phyloP scores from a whole-genome alignment of 2,113 vertebrate genomes.

The Oostethus manadensis region DNA sequence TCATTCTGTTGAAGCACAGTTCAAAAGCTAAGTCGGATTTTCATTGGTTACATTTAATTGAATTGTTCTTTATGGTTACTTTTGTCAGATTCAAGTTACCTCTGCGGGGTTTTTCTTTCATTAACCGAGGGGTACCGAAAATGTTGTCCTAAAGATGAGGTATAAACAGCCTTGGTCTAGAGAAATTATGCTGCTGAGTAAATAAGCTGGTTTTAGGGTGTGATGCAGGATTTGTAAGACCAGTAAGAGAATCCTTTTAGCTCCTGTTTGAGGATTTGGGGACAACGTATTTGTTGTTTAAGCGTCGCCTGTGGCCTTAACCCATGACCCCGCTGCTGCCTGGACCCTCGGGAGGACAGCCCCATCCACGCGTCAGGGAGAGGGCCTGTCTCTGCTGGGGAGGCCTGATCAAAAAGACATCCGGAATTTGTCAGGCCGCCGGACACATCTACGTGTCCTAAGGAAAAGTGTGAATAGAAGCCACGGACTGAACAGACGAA shows the following conservation, averaged over 20 bases:
- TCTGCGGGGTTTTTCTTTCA: too few relatives aligned
- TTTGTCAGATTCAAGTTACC: too few relatives aligned
- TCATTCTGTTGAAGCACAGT: too few relatives aligned
- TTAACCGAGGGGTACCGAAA: too few relatives aligned
- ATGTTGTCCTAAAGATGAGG: background rate
- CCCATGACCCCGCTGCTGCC: conserved; percentile 57
- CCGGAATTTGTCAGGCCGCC: conserved; percentile 19
- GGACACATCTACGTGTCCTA: conserved; percentile 27
- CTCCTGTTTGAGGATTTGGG: conserved; percentile 21
- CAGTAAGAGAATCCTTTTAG: conserved; percentile 34
- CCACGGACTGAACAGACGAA: conserved; percentile 12
- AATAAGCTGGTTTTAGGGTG: conserved; percentile 17
- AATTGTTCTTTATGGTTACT: too few relatives aligned
- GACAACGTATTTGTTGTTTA: conserved; percentile 62
- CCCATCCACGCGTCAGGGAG: conserved; percentile 64
- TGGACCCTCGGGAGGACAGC: conserved; percentile 43
- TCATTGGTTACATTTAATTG: too few relatives aligned
- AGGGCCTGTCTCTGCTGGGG: conserved; percentile 44
- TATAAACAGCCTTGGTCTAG: background rate
- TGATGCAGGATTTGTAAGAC: conserved; percentile 26
- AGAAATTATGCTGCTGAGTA: background rate
- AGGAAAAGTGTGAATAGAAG: conserved; percentile 37
- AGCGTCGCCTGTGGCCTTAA: conserved; percentile 59
- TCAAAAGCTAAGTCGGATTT: too few relatives aligned
- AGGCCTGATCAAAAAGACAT: conserved; percentile 38